Base-by-base conservation (phyloP, 2,113 vertebrate genomes). In the Columbina picui region DNA sequence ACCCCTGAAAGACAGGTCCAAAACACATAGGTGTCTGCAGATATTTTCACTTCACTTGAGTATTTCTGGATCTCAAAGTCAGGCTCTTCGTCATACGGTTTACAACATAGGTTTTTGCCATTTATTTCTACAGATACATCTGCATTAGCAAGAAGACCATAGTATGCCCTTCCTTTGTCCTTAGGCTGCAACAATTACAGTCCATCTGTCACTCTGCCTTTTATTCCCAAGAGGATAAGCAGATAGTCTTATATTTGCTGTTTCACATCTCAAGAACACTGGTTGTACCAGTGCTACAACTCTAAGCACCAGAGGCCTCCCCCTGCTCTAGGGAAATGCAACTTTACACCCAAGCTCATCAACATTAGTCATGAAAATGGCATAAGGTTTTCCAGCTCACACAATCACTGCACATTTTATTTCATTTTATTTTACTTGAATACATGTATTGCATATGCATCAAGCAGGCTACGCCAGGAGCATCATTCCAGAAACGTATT, bases 391-490 rank as follows among this genome's bases (percentile, higher is more conserved):
- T 89, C 67, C 61, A 82, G 53, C 67, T 93, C 63, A 65, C 61
- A 87, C 70, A 27, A n/a, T 77, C 59, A 13, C 41, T 69, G 81
- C 76, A 80, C 81, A 79, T 52, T 60, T 93, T 64, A 68, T 82
- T 94, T 84, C n/a, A 69, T 75, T 94, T 82, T 87, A 85, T 87
- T 93, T 96, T 79, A 43, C 82, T 89, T 65, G 84, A 91, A 75
- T 79, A 61, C 91, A 87, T 22, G 50, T 29, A 64, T 73, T 89
- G 81, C 84, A 93, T 96, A 87, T 79, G 93, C 84, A 96, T 95
- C 87, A 96, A 76, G 49, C 74, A 88, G 57, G 39, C 81, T 96
- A 64, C 55, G 91, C 93, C 89, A 91, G 87, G 68, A 96, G 91
- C 94, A 76, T 87, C 89, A 61, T 64, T 80, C 84, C 61, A 93